Evolutionary conservation across 2,888 invertebrate species (phyloP).

Genomic region (Stratiomys singularior): DNA sequence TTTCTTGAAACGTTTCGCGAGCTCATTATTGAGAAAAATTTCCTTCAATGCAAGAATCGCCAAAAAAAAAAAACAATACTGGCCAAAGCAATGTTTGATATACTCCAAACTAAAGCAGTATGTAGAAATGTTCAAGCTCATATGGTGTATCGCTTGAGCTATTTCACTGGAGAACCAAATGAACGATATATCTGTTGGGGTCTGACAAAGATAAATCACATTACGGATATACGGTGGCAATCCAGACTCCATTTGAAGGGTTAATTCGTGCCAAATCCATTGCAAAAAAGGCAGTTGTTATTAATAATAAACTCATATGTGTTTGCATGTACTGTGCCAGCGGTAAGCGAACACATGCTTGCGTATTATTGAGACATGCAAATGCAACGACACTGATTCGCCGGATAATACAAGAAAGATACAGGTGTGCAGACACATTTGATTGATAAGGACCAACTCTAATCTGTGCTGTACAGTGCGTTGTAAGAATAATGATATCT

Average conservation of each 20-base stretch:
- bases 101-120: too few species aligned
- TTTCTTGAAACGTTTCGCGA: too few species aligned
- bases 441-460: conserved; percentile 31
- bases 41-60: too few species aligned
- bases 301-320: conserved; percentile 5
- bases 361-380: conserved; percentile 29
- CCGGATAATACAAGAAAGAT: conserved; percentile 21
- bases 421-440: conserved; percentile 42
- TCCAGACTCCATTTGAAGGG: conserved; percentile 18
- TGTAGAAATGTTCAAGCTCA: too few species aligned
- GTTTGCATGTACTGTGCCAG: background rate
- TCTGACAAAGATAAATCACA: conserved; percentile 45
- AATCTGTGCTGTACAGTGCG: background rate
- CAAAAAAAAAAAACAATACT: too few species aligned
- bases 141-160: too few species aligned
- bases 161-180: too few species aligned
- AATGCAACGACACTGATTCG: conserved; percentile 38
- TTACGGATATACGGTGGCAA: conserved; percentile 18
- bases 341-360: background rate
- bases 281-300: background rate
- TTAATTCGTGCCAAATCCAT: conserved; percentile 8
- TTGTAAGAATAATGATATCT: background rate
- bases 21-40: too few species aligned
- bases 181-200: too few species aligned
- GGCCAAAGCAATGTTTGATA: too few species aligned